Evolutionary conservation across 2,797 vertebrate species (phyloP), one percentile per base, ranked within the genome.

Genomic region (Fistularia commersonii): DNA sequence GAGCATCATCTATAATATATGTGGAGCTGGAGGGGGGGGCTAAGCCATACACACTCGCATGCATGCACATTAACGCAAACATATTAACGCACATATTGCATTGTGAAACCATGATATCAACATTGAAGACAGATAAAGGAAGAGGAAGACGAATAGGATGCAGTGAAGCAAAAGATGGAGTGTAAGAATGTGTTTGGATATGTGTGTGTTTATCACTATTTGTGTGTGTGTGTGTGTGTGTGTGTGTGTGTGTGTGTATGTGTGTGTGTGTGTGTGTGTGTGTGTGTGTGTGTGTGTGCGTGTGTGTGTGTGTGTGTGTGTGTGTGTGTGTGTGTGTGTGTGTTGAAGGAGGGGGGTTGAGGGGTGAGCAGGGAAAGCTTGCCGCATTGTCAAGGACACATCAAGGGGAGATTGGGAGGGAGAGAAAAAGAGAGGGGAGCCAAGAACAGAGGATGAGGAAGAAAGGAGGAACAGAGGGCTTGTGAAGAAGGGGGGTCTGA

Each of bases 351-450:
- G 50, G 55, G 49, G n/a, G n/a, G 33, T 61, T 54, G 43, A 59
- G 61, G 73, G 67, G 75, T 62, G 82, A 71, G 78, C 69, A 82
- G 77, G 79, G 76, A 85, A 83, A 76, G 87, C 74, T 85, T 90
- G 86, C 87, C 81, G 86, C 89, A 91, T 89, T 88, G 85, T 89
- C 90, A 92, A 92, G 91, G 90, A 88, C 85, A 82, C 81, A 85
- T 81, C 87, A 92, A 94, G 90, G 91, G 82, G 85, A 90, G 84
- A 82, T 83, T 72, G 82, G 81, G 81, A 77, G 2, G 23, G 79
- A 79, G 79, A 40, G 82, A 76, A 73, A 59, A 62, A 82, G 54
- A 74, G 66, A 74, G 61, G 68, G 73, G 64, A 77, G 59, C 64
- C 57, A 73, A 54, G 23, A 51, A 66, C 61, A 67, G 59, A 76